Percentiles rank a stretch among this genome's conserved stretches.
Evolutionary conservation across 2,113 vertebrate genomes (phyloP).

Genomic region (Phainopepla nitens): DNA sequence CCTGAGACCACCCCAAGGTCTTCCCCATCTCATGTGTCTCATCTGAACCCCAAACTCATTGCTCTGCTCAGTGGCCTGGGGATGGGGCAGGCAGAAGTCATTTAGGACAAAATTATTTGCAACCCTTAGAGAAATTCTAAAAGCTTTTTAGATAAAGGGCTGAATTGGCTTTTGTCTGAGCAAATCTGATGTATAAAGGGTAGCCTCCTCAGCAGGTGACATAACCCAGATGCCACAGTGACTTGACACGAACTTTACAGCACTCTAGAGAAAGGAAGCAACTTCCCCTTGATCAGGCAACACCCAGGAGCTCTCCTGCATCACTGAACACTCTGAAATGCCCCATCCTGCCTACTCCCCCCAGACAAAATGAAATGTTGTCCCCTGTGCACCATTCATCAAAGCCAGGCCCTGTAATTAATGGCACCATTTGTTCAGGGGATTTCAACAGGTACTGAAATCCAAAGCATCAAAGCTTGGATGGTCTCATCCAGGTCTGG

Average conservation of each 20-base stretch:
- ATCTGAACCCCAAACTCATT: not conserved
- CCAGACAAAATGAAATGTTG: slow-evolving; percentile 39
- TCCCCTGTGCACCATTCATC: slow-evolving; percentile 26
- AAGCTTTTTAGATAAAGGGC: not conserved
- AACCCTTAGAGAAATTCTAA: not conserved
- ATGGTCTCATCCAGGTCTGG: not conserved
- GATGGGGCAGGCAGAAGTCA: not conserved
- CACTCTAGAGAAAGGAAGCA: slow-evolving; percentile 34
- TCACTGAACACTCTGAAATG: slow-evolving; percentile 6
- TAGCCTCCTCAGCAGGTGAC: slow-evolving; percentile 18
- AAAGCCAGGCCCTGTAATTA: slow-evolving; percentile 35
- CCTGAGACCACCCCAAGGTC: not conserved
- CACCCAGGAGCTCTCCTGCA: slow-evolving; percentile 42
- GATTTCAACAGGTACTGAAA: slow-evolving; percentile 46
- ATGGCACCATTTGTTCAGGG: slow-evolving; percentile 19
- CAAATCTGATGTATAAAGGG: not conserved
- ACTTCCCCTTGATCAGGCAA: slow-evolving; percentile 60
- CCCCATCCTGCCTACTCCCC: not conserved
- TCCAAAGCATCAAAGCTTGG: slow-evolving; percentile 30
- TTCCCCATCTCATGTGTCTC: not conserved
- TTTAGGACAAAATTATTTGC: not conserved
- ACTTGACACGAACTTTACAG: slow-evolving; percentile 56
- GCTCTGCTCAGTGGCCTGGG: not conserved
- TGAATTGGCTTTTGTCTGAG: not conserved
- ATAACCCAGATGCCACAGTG: slow-evolving; percentile 49